These are phyloP conservation scores for Dryas iulia DNA, from an alignment of 1,140 invertebrate species.

Conservation along the genomic window DNA sequence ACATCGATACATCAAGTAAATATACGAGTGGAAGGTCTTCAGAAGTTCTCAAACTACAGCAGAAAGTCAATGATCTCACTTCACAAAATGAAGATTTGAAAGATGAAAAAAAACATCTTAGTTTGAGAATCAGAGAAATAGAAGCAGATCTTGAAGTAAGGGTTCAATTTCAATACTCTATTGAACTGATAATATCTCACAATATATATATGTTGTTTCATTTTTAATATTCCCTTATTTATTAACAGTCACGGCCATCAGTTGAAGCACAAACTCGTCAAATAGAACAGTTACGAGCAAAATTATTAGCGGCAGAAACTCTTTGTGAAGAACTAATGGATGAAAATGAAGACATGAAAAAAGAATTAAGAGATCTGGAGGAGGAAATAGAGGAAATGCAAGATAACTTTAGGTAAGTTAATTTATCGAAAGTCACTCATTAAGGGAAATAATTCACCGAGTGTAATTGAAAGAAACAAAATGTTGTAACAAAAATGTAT, in stretches of 20 bases:
- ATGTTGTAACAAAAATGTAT: too few relatives aligned
- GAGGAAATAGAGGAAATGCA: constrained; percentile 99
- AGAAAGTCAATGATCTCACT: constrained; percentile 91
- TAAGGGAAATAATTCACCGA: too few relatives aligned
- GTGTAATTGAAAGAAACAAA: too few relatives aligned
- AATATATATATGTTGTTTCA: neutral
- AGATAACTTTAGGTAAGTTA: constrained; percentile 91
- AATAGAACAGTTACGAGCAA: constrained; percentile 87
- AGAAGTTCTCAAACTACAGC: constrained; percentile 87
- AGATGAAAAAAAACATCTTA: constrained; percentile 90
- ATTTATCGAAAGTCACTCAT: too few relatives aligned
- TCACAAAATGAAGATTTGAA: constrained; percentile 88
- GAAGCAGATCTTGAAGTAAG: constrained; percentile 84
- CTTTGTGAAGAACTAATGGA: constrained; percentile 96
- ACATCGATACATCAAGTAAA: constrained; percentile 87
- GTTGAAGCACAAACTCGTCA: constrained; percentile 79
- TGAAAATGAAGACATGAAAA: constrained; percentile 97
- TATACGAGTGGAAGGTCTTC: constrained; percentile 84
- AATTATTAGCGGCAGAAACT: constrained; percentile 91
- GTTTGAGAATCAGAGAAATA: constrained; percentile 85
- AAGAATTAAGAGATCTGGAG: constrained; percentile 95
- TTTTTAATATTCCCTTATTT: neutral
- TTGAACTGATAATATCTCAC: neutral
- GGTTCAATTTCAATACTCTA: neutral
- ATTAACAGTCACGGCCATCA: constrained; percentile 70